Conservation (phyloP, 2,888 invertebrate genomes). For the Caenorhabditis sp. region DNA sequence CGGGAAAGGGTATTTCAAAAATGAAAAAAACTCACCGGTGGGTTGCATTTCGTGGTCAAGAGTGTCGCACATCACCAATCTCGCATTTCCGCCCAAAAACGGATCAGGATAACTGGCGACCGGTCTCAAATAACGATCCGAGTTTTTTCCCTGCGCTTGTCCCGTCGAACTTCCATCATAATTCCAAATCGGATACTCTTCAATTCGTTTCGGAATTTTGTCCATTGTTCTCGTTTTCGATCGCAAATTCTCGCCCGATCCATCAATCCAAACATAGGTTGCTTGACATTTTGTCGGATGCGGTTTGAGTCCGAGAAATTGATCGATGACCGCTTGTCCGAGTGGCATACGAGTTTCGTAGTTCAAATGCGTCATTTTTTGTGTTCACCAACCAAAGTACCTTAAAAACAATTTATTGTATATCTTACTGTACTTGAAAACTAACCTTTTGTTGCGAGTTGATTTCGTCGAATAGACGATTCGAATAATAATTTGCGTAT, state of each 20-base stretch:
- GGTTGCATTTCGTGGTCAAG: constrained; percentile 86
- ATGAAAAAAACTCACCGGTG: constrained; percentile 77
- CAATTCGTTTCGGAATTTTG: constrained; percentile 80
- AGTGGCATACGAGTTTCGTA: constrained; percentile 49
- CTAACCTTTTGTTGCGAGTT: not conserved
- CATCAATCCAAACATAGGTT: constrained; percentile 93
- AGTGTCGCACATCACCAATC: constrained; percentile 73
- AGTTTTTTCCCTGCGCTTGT: constrained; percentile 75
- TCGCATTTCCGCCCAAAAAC: constrained; percentile 58
- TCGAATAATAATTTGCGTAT: not conserved
- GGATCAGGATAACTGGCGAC: constrained; percentile 64
- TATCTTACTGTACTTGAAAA: not conserved
- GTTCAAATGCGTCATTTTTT: constrained; percentile 43
- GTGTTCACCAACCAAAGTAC: not conserved
- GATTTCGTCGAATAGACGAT: not conserved
- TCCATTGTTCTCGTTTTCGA: constrained; percentile 87
- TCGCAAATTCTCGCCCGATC: constrained; percentile 86
- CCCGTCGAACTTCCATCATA: constrained; percentile 92
- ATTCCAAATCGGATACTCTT: constrained; percentile 85
- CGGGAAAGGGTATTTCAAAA: not conserved
- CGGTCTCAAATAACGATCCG: constrained; percentile 71
- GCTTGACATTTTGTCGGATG: constrained; percentile 73
- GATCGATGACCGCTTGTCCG: constrained; percentile 48
- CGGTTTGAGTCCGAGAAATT: constrained; percentile 50
- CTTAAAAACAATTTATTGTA: not conserved